Percentiles rank a stretch among this genome's conserved stretches.
Evolutionary conservation across 2,888 invertebrate genomes (phyloP).

Genomic region (Acanthosepion lycidas): DNA sequence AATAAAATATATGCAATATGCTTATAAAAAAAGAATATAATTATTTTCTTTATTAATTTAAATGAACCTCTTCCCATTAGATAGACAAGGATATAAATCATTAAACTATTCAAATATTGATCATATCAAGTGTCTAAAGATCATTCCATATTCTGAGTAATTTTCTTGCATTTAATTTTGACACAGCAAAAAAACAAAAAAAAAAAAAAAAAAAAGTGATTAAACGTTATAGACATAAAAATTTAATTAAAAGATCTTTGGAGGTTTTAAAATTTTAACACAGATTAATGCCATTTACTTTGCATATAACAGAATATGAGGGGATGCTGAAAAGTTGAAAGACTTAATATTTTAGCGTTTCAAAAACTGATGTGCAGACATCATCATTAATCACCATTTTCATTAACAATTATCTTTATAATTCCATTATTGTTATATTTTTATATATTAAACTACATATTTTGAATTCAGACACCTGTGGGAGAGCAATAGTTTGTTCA

Average conservation of each 20-base stretch:
- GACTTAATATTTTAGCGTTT: no score
- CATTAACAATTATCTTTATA: no score
- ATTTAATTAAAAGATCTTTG: background rate
- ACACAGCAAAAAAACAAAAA: no score
- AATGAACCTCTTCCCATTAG: background rate
- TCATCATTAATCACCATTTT: no score
- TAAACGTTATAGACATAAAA: background rate
- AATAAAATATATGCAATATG: background rate
- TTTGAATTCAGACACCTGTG: no score
- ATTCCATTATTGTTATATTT: no score
- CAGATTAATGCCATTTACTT: background rate
- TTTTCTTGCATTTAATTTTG: background rate
- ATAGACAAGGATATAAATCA: background rate
- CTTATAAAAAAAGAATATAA: background rate
- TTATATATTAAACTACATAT: no score
- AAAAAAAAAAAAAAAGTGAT: background rate
- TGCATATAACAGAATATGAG: background rate
- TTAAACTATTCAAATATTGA: background rate
- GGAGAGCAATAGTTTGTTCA: no score
- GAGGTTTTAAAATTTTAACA: background rate
- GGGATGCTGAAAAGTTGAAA: no score
- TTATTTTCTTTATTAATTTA: background rate
- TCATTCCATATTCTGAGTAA: background rate
- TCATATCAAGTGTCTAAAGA: background rate
- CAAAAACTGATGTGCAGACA: no score